phyloP scores from a whole-genome alignment of 2,113 vertebrate species.

The Sebastes fasciatus region DNA sequence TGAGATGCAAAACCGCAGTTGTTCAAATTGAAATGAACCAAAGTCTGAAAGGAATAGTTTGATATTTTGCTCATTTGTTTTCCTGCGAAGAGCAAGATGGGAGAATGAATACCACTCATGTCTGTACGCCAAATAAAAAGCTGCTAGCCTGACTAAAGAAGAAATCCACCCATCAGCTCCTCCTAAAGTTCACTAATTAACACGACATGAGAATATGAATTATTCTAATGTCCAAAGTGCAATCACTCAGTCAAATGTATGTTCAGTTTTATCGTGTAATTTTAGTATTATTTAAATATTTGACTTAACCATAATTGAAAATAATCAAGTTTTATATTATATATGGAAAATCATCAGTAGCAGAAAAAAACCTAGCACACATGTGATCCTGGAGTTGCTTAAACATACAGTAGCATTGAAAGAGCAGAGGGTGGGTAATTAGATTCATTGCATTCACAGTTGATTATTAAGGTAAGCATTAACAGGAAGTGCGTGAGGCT shows the following conservation, averaged over 20 bases:
- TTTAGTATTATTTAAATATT: neutral
- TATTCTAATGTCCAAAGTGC: neutral
- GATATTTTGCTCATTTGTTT: neutral
- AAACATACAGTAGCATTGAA: neutral
- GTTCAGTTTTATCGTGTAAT: neutral
- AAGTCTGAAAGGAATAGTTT: neutral
- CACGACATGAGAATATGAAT: neutral
- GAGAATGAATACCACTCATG: neutral
- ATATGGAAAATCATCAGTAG: neutral
- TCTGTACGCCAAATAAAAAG: neutral
- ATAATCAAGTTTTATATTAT: conserved; percentile 1
- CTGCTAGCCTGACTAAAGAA: neutral
- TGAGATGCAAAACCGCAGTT: conserved; percentile 13
- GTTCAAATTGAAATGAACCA: neutral
- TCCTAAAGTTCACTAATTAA: neutral
- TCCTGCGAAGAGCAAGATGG: neutral
- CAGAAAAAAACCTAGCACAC: neutral
- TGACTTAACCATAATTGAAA: neutral
- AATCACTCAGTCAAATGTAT: neutral
- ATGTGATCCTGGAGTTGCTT: neutral
- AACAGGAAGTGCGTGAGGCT: conserved; percentile 34
- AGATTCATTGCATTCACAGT: conserved; percentile 27
- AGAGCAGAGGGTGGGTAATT: conserved; percentile 28
- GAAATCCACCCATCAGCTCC: neutral
- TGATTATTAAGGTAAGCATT: conserved; percentile 41